Base-by-base conservation (phyloP, 1,140 invertebrate species). In the Sarcophaga bullata region DNA sequence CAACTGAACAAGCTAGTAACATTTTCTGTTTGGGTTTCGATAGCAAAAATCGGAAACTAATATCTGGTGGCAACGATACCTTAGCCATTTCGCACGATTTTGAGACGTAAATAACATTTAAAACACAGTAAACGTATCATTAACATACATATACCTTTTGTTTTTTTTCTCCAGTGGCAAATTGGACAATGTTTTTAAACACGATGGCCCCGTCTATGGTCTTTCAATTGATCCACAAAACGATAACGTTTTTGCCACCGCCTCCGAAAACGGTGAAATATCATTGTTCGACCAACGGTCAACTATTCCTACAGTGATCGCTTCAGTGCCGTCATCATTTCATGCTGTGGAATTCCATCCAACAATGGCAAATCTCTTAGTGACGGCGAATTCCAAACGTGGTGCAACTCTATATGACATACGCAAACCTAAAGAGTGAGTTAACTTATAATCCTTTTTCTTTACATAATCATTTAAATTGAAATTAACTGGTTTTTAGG, bases 61-160 rank as follows among this genome's bases (percentile, higher is more conserved):
- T 97, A 90, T 98, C 97, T 50, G 97, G 96, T 82, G 97, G 97
- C 78, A 98, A 98, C 91, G 97, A 98, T 92, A 96, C 98, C 89
- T 94, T 97, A 91, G 96, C 98, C 68, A 95, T 97, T 82, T 93
- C 96, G n/a, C 96, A 97, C 90, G 95, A 97, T 91, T 90, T 95
- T 80, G 86, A 89, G 88, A 96, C 94, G 95, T 96, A 93, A 93
- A 15, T 54, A 7, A 73, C 3, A 13, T 78, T 73, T n/a, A 15
- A 58, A n/a, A 15, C 62, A 1, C 73, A 2, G 25, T 72, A 48
- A 37, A 37, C 4, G 15, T 0, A 75, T n/a, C 46, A 47, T 15
- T 46, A 48, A 76, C 25, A 37, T 37, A 37, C 25, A 1, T 37
- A 37, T 37, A 37, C 4, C 10, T 17, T 11, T 73, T 80, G 3